Conservation (phyloP, 1,140 invertebrate genomes). For the Lepidurus apus region DNA sequence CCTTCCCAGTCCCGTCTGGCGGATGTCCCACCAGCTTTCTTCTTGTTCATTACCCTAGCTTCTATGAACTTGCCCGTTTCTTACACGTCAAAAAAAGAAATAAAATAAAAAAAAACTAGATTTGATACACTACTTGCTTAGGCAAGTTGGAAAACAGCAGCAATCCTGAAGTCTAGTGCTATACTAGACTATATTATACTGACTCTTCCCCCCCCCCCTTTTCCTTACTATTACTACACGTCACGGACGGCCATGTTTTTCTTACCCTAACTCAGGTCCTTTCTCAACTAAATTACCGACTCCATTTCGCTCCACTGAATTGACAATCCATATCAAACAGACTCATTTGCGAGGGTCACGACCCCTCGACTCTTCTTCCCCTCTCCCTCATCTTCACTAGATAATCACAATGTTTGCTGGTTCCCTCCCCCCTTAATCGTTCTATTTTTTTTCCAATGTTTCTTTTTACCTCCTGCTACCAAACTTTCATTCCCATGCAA, state of each 20-base stretch:
- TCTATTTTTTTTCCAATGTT: background rate
- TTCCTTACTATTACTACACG: background rate
- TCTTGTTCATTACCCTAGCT: background rate
- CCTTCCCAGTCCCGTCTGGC: background rate
- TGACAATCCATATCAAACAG: constrained; percentile 22
- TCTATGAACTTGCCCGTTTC: background rate
- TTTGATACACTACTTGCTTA: no score
- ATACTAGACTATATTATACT: no score
- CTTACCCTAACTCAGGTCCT: background rate
- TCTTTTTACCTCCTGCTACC: background rate
- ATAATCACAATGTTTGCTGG: constrained; percentile 6
- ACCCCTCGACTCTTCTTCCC: background rate
- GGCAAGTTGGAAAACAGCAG: no score
- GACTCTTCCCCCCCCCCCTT: background rate
- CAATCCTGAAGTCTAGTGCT: no score
- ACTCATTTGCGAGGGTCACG: constrained; percentile 11
- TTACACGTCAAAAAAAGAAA: no score
- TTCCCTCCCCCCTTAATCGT: background rate
- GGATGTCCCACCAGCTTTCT: background rate
- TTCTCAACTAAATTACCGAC: constrained; percentile 9
- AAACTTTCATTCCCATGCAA: constrained; percentile 13
- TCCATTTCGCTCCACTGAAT: constrained; percentile 15
- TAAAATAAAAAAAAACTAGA: no score
- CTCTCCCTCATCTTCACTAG: background rate
- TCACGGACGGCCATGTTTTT: background rate